phyloP scores from a whole-genome alignment of 2,888 invertebrate species.

The Tuberolachnus salignus region DNA sequence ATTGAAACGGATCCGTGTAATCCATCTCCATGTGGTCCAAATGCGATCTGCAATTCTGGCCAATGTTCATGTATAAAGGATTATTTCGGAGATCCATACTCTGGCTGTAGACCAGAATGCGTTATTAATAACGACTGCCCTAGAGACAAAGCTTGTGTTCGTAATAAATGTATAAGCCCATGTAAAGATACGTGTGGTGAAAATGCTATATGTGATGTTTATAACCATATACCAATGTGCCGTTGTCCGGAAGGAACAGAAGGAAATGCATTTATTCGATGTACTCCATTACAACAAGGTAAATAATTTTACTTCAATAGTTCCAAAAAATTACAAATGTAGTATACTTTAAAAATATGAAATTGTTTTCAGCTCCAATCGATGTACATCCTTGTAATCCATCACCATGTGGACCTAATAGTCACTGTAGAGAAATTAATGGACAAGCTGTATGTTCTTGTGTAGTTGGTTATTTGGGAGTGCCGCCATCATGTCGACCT shows the following conservation, averaged over 20 bases:
- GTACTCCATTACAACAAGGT: slow-evolving; percentile 56
- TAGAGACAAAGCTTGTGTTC: slow-evolving; percentile 72
- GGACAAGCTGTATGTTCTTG: slow-evolving; percentile 85
- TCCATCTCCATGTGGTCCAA: slow-evolving; percentile 74
- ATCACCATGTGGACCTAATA: slow-evolving; percentile 86
- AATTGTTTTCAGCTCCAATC: slow-evolving; percentile 60
- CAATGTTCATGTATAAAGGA: slow-evolving; percentile 74
- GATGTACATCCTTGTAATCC: slow-evolving; percentile 77
- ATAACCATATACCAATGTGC: slow-evolving; percentile 80
- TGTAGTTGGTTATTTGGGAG: slow-evolving; percentile 71
- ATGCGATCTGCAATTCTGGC: slow-evolving; percentile 68
- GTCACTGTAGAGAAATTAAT: slow-evolving; percentile 80
- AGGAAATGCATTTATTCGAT: slow-evolving; percentile 69
- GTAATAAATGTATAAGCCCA: slow-evolving; percentile 68
- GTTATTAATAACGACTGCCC: slow-evolving; percentile 76
- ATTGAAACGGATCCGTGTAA: slow-evolving; percentile 71
- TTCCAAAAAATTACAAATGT: not conserved
- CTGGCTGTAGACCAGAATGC: slow-evolving; percentile 79
- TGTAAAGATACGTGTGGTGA: slow-evolving; percentile 75
- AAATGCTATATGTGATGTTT: slow-evolving; percentile 64
- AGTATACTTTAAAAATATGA: not conserved
- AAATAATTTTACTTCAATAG: slow-evolving; percentile 11
- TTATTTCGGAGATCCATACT: slow-evolving; percentile 76
- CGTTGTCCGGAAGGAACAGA: slow-evolving; percentile 72
- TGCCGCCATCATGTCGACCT: slow-evolving; percentile 74